These are phyloP conservation scores for Andricus quercusramuli DNA, from an alignment of 2,888 invertebrate genomes.

Conservation along the genomic window DNA sequence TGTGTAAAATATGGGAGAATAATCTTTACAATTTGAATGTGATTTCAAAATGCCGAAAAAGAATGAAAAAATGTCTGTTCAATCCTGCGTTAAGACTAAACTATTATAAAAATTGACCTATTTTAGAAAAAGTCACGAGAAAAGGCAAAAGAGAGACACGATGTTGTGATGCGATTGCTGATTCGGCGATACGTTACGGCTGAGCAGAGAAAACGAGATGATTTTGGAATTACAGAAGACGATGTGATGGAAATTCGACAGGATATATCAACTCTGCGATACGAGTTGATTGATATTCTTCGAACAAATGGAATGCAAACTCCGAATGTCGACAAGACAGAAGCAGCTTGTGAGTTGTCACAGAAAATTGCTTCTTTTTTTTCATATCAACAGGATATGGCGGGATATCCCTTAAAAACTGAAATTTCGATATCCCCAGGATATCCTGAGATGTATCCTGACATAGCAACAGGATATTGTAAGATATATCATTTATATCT, in stretches of 20 bases:
- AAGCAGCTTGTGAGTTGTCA: slow-evolving; percentile 81
- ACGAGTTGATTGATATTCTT: slow-evolving; percentile 95
- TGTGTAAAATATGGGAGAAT: too few species aligned
- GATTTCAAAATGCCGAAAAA: too few species aligned
- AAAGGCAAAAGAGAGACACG: slow-evolving; percentile 86
- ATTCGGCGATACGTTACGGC: slow-evolving; percentile 94
- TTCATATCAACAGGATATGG: neutral
- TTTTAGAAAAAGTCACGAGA: slow-evolving; percentile 86
- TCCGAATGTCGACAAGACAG: slow-evolving; percentile 85
- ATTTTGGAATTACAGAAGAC: slow-evolving; percentile 96
- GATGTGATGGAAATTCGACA: slow-evolving; percentile 99
- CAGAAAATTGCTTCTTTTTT: neutral
- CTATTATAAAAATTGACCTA: neutral
- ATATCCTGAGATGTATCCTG: too few species aligned
- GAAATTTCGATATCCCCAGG: too few species aligned
- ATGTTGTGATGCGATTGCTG: slow-evolving; percentile 92
- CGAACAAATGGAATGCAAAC: slow-evolving; percentile 93
- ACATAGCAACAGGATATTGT: too few species aligned
- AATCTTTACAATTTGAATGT: too few species aligned
- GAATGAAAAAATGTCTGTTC: too few species aligned
- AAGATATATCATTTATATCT: too few species aligned
- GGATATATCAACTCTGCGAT: slow-evolving; percentile 96
- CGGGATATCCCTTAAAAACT: too few species aligned
- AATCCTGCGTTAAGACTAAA: too few species aligned
- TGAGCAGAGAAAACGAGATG: slow-evolving; percentile 93